Conservation (phyloP, 2,113 vertebrate species). For the Malurus cyaneus region DNA sequence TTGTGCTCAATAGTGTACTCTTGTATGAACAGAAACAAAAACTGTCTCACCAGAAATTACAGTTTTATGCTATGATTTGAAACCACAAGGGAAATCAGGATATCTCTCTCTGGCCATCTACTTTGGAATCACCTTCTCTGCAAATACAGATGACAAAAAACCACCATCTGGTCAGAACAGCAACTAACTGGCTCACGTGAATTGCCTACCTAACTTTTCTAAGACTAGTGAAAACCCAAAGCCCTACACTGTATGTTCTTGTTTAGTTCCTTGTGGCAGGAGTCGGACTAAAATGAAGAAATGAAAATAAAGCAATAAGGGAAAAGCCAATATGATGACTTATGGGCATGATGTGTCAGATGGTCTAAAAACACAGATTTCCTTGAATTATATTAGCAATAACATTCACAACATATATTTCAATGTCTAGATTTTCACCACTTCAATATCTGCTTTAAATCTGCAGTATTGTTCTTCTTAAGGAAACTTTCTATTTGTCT, state of each 20-base stretch:
- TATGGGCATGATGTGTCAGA: not conserved
- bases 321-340: not conserved
- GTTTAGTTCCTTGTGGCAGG: not conserved
- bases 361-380: not conserved
- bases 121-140: not conserved
- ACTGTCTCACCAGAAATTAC: not conserved
- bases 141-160: not conserved
- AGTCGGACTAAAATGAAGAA: not conserved
- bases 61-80: not conserved
- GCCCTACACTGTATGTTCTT: not conserved
- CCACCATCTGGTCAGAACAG: not conserved
- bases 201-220: not conserved
- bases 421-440: not conserved
- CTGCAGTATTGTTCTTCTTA: not conserved
- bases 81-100: not conserved
- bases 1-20: not conserved
- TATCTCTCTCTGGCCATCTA: not conserved
- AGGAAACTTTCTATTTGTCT: not conserved
- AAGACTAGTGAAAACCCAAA: not conserved
- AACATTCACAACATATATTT: not conserved
- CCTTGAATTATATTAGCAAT: not conserved
- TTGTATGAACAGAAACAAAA: not conserved
- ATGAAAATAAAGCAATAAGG: not conserved
- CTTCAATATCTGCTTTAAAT: not conserved
- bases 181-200: not conserved